Evolutionary conservation across 2,113 vertebrate species (phyloP).

Genomic region (Nesogale talazaci): DNA sequence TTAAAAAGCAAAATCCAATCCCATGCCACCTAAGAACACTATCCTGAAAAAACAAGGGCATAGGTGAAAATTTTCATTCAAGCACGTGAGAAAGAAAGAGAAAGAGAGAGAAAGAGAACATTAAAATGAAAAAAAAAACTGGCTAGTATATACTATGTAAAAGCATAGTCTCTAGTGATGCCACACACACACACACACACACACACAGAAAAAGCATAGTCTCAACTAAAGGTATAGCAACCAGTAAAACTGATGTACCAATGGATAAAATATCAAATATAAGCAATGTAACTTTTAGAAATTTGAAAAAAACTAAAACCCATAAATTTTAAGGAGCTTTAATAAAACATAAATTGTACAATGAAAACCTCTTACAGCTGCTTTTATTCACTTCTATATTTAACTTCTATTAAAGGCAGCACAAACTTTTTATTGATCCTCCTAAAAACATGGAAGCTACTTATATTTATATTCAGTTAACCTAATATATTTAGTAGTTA

Average conservation of each 20-base stretch:
- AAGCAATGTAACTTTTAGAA: neutral
- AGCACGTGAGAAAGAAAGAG: neutral
- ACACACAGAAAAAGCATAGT: too few species aligned
- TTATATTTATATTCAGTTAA: neutral
- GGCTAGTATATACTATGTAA: neutral
- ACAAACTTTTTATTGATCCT: conserved; percentile 53
- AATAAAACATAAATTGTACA: neutral
- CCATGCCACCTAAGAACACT: conserved; percentile 27
- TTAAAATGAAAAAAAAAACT: neutral
- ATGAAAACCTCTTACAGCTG: conserved; percentile 7
- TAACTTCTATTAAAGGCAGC: conserved; percentile 56
- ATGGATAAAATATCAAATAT: neutral
- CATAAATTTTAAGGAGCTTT: neutral
- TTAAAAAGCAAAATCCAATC: conserved; percentile 46
- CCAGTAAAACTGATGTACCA: neutral
- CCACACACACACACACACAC: too few species aligned
- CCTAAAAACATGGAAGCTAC: conserved; percentile 41
- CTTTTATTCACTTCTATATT: conserved; percentile 24
- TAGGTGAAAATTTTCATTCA: conserved; percentile 3
- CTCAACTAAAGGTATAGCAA: conserved; percentile 14
- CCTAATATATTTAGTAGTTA: neutral
- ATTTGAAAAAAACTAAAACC: neutral
- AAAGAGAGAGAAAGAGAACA: too few species aligned
- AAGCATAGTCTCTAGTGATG: too few species aligned
- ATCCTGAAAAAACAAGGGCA: neutral